Conservation (phyloP, 2,113 vertebrate genomes). For the Sinocyclocheilus rhinocerous region DNA sequence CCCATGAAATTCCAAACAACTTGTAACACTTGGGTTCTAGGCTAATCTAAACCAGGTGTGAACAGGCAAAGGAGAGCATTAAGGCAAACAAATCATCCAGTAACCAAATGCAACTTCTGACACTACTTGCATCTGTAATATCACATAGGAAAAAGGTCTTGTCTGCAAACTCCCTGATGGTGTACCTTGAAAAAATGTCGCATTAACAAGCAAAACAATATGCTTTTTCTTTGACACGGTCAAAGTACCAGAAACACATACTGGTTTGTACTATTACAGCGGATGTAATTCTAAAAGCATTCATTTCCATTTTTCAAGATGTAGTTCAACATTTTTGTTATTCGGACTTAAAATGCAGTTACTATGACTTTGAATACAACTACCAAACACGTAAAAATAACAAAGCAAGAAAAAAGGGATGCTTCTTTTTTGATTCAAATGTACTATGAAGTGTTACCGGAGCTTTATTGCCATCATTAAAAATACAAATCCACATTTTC, state of each 20-base stretch:
- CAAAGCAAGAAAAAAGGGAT: not conserved
- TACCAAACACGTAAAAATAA: not conserved
- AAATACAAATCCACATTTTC: not conserved
- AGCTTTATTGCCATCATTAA: slow-evolving; percentile 23
- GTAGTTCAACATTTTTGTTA: not conserved
- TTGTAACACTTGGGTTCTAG: not conserved
- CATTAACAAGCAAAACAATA: not conserved
- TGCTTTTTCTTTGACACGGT: not conserved
- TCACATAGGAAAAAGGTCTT: not conserved
- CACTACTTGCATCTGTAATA: not conserved
- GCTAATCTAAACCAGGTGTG: not conserved
- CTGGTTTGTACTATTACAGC: not conserved
- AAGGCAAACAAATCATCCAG: not conserved
- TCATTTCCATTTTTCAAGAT: slow-evolving; percentile 10
- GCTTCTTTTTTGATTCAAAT: too few relatives aligned
- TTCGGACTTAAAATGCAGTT: not conserved
- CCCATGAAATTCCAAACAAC: not conserved
- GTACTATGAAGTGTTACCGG: not conserved
- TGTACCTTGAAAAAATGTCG: not conserved
- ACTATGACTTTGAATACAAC: not conserved
- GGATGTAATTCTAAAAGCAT: not conserved
- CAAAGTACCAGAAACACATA: not conserved
- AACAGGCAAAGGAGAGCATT: not conserved
- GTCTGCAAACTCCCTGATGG: not conserved
- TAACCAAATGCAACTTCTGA: not conserved